Evolutionary conservation across 2,888 invertebrate genomes (phyloP).

Genomic region (Tetramorium bicarinatum): DNA sequence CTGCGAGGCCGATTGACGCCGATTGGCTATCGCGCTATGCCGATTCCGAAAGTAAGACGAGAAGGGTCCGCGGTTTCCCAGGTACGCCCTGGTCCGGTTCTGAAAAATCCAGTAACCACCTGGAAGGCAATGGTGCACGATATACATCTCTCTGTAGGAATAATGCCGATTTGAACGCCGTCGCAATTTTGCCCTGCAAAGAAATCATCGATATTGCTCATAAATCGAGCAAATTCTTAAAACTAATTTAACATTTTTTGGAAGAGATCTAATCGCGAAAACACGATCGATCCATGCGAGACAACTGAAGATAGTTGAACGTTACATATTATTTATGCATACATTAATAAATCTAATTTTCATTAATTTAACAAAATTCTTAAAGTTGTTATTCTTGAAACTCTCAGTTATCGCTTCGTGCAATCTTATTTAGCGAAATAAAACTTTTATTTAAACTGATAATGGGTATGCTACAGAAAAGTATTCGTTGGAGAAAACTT

Average conservation of each 20-base stretch:
- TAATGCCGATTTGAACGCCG: background rate
- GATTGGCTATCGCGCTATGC: slow-evolving; percentile 63
- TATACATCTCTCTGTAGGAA: slow-evolving; percentile 54
- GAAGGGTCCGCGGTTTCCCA: slow-evolving; percentile 78
- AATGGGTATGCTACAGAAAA: background rate
- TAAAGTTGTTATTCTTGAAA: background rate
- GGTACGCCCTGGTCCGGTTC: slow-evolving; percentile 58
- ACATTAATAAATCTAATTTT: background rate
- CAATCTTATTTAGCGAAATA: background rate
- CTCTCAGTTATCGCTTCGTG: background rate
- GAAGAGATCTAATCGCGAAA: background rate
- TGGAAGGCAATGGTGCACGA: slow-evolving; percentile 56
- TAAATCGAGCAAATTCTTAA: background rate
- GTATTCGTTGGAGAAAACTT: background rate
- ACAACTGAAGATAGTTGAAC: background rate
- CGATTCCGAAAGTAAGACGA: slow-evolving; percentile 82
- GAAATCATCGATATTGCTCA: too few species aligned
- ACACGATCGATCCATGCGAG: background rate
- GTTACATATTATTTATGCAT: background rate
- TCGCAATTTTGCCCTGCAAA: background rate
- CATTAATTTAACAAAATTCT: background rate
- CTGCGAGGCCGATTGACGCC: slow-evolving; percentile 78
- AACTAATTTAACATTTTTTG: slow-evolving; percentile 8
- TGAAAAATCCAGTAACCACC: slow-evolving; percentile 62
- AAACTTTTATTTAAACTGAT: background rate